Evolutionary conservation across 2,797 vertebrate species (phyloP), one percentile per base, ranked within the genome.

Genomic region (Danio choprae): DNA sequence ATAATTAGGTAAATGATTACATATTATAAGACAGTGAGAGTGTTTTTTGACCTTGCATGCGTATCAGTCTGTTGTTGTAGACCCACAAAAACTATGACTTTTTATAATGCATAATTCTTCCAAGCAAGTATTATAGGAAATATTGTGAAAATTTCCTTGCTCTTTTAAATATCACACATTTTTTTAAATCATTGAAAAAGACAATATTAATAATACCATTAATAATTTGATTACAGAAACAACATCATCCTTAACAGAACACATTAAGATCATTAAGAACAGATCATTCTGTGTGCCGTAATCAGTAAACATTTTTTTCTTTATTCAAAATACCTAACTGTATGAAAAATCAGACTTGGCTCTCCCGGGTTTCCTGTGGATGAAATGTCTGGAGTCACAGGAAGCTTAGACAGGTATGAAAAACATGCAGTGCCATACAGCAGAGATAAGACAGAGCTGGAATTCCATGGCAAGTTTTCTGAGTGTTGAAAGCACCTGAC

Each of bases 401-500:
- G 81, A 82, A 74, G 77, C 67, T 41, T 20, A 40, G 43, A 44
- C 72, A 79, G 65, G 81, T 83, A 83, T 85, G 80, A 77, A 76
- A 83, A 76, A 76, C 75, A 81, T 63, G 48, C 67, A 75, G 44
- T 56, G 20, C 59, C 22, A 67, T 90, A 90, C 90, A 90, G 89
- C 89, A 81, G 43, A 84, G 88, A 89, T 83, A 90, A 86, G 84
- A 85, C 88, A 82, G 79, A 84, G 82, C 86, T 83, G 79, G 64
- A 81, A 90, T 91, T 93, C 89, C 84, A 83, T 75, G 86, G 86
- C 85, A 87, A 82, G 76, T 88, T 91, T 91, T 90, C 88, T 87
- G 86, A 86, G 92, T 22, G 92, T 88, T 92, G 92, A 93, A 92
- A 93, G 91, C 89, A 92, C 88, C 89, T 91, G 89, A 90, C 89